phyloP scores from a whole-genome alignment of 1,140 invertebrate genomes.

The Lordiphosa mommai region DNA sequence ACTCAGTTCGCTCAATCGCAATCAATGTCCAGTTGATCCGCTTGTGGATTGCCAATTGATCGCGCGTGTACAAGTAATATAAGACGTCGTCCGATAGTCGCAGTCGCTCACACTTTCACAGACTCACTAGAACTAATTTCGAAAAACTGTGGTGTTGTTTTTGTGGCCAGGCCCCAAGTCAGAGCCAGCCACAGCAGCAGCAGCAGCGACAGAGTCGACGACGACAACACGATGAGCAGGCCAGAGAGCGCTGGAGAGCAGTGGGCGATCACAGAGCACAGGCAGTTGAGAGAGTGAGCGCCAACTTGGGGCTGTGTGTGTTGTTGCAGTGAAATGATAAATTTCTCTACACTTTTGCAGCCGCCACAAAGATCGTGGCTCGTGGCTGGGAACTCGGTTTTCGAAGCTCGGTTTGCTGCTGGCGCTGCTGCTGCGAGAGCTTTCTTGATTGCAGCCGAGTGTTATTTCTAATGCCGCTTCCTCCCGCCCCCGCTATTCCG shows the following conservation, averaged over 20 bases:
- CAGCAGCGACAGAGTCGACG: constrained; percentile 12
- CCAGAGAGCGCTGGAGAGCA: constrained; percentile 30
- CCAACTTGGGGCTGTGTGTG: constrained; percentile 21
- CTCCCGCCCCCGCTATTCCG: not conserved
- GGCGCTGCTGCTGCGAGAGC: constrained; percentile 48
- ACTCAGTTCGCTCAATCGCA: constrained; percentile 10
- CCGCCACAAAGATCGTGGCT: constrained; percentile 41
- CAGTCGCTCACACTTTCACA: constrained; percentile 77
- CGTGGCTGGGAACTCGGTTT: constrained; percentile 11
- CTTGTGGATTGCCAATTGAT: constrained; percentile 45
- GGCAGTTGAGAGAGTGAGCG: constrained; percentile 24
- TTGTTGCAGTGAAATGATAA: constrained; percentile 69
- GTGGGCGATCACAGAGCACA: constrained; percentile 5
- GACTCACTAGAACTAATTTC: constrained; percentile 79
- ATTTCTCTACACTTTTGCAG: constrained; percentile 72
- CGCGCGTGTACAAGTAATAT: constrained; percentile 21
- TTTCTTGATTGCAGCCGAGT: constrained; percentile 62
- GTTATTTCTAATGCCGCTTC: constrained; percentile 56
- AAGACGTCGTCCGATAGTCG: constrained; percentile 54
- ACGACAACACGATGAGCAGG: constrained; percentile 25
- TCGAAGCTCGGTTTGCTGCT: constrained; percentile 11
- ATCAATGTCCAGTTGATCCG: constrained; percentile 43
- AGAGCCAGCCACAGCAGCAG: constrained; percentile 11
- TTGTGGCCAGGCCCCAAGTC: constrained; percentile 59
- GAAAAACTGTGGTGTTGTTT: constrained; percentile 75